A percentile compares a stretch with the other conserved stretches of the same genome.
These are phyloP conservation scores for Austrofundulus limnaeus DNA, from an alignment of 2,113 vertebrate genomes.

Conservation along the genomic window DNA sequence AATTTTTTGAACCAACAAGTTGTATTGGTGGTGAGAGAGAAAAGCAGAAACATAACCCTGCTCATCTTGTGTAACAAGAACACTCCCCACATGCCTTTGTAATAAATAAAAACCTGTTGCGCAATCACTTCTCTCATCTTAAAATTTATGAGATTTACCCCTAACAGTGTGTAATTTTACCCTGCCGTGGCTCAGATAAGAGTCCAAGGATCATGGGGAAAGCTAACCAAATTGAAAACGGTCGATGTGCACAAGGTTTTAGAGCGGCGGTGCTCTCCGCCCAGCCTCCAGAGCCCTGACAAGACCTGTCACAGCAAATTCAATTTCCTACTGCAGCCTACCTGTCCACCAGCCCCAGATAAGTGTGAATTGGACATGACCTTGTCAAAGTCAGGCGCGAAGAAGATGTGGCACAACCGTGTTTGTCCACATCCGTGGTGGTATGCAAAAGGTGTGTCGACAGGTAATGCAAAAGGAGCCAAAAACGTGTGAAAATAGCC, in stretches of 20 bases:
- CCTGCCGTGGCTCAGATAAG: constrained; percentile 6
- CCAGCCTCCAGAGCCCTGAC: constrained; percentile 39
- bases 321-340: constrained; percentile 60
- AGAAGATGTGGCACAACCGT: constrained; percentile 30
- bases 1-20: constrained; percentile 48
- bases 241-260: constrained; percentile 23
- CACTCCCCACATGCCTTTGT: neutral
- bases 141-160: constrained; percentile 25
- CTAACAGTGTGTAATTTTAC: constrained; percentile 29
- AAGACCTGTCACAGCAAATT: constrained; percentile 61
- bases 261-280: constrained; percentile 22
- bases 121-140: constrained; percentile 25
- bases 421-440: constrained; percentile 14
- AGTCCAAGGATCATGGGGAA: constrained; percentile 14
- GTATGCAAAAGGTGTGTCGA: constrained; percentile 21
- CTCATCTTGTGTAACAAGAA: constrained; percentile 27
- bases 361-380: constrained; percentile 69
- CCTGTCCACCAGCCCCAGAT: constrained; percentile 44
- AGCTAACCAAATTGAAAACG: constrained; percentile 36
- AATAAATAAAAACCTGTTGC: constrained; percentile 36
- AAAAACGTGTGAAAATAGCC: constrained; percentile 4
- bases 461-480: constrained; percentile 14
- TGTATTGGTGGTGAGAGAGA: neutral
- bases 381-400: constrained; percentile 70
- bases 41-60: neutral